Evolutionary conservation across 2,888 invertebrate genomes (phyloP), one percentile per base, ranked within the genome.

Genomic region (Lamproptera curius): DNA sequence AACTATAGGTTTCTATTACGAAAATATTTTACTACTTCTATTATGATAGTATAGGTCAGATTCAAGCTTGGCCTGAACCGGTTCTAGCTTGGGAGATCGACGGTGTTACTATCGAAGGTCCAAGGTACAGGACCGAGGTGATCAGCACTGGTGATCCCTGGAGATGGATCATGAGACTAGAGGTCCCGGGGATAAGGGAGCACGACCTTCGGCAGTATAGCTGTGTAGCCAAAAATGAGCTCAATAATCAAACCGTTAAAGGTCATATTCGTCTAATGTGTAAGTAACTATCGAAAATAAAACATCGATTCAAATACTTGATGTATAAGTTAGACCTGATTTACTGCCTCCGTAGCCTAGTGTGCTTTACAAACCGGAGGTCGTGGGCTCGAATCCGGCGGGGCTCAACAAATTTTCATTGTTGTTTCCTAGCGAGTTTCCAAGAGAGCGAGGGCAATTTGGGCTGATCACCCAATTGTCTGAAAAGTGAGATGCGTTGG

Each of bases 11-110:
- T 8, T 23, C 4, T 23, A 6, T 23, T 23, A 6, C 8, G 23
- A 23, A 8, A 4, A 35, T 23, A 35, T 34, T 51, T 5, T n/a
- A n/a, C n/a, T n/a, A n/a, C n/a, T n/a, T n/a, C n/a, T n/a, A n/a
- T n/a, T n/a, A n/a, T n/a, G n/a, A n/a, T n/a, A n/a, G n/a, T n/a
- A n/a, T n/a, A n/a, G n/a, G n/a, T n/a, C 57, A 90, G 90, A 92
- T 96, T 16, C 96, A 97, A 83, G 95, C 96, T 0, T 96, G 92
- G 79, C 97, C 97, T 0, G 94, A 94, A 62, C 93, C 96, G 0
- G 91, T 95, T 0, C 89, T 93, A 42, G 95, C 95, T 61, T 97
- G 97, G 97, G 95, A 96, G 67, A 89, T 91, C 11, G 94, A 95
- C 61, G 95, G 94, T 1, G 87, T 92, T 17, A 90, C 94, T 6